phyloP scores from a whole-genome alignment of 2,797 vertebrate species.

The Enteromius fasciolatus region DNA sequence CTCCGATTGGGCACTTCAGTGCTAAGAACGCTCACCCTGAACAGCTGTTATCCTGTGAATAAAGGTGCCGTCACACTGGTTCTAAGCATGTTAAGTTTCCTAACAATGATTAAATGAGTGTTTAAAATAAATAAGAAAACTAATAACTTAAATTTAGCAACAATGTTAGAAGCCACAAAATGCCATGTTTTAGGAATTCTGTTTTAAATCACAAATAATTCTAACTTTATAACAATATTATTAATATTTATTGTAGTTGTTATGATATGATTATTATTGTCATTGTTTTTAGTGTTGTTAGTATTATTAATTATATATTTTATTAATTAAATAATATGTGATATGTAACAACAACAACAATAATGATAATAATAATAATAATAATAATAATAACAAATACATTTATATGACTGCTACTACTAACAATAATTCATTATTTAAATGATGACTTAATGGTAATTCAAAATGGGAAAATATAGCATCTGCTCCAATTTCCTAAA shows the following conservation, averaged over 20 bases:
- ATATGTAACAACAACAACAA: background rate
- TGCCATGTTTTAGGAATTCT: background rate
- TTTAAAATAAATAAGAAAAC: background rate
- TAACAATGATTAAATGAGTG: background rate
- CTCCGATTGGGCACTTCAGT: conserved; percentile 15
- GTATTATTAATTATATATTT: background rate
- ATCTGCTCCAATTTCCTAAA: background rate
- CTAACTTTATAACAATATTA: background rate
- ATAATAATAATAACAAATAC: background rate
- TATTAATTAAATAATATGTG: background rate
- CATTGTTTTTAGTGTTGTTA: background rate
- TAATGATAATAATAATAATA: too few relatives aligned
- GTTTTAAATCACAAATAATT: background rate
- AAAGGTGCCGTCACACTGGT: background rate
- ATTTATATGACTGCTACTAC: background rate
- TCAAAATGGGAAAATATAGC: background rate
- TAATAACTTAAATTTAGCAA: background rate
- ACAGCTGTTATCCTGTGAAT: conserved; percentile 45
- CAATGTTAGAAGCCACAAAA: background rate
- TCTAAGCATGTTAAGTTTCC: background rate
- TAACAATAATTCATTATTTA: background rate
- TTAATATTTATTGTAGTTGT: background rate
- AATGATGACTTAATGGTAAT: background rate
- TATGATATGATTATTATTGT: background rate
- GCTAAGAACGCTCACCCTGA: conserved; percentile 26